These are phyloP conservation scores for Otis tarda DNA, from an alignment of 2,113 vertebrate genomes.

Conservation along the genomic window DNA sequence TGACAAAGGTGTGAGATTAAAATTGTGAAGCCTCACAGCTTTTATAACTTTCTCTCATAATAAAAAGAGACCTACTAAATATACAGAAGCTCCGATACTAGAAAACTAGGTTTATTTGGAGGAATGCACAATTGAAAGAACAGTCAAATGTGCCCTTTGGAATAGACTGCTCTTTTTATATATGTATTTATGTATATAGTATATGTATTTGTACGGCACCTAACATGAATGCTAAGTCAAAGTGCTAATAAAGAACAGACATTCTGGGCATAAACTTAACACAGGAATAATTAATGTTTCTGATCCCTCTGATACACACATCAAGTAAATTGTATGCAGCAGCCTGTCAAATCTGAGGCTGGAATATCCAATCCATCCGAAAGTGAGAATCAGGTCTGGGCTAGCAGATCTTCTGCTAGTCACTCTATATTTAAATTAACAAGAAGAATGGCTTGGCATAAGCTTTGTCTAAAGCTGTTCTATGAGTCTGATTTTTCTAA, in stretches of 20 bases:
- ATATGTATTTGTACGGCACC: not conserved
- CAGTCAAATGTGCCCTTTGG: not conserved
- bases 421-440: not conserved
- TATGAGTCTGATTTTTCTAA: not conserved
- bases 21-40: not conserved
- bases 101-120: not conserved
- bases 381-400: not conserved
- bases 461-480: not conserved
- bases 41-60: not conserved
- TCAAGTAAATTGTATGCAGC: not conserved
- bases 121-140: not conserved
- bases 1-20: no score
- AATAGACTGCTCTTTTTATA: not conserved
- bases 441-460: not conserved
- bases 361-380: not conserved
- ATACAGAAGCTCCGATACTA: not conserved
- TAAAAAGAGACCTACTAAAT: not conserved
- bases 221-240: not conserved
- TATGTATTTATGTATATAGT: no score
- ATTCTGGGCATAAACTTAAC: not conserved
- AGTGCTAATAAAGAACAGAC: not conserved
- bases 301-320: not conserved
- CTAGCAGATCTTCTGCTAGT: not conserved
- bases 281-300: not conserved
- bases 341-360: not conserved